A percentile compares a stretch with the other conserved stretches of the same genome.
phyloP scores from a whole-genome alignment of 2,113 vertebrate species.

The Aptenodytes patagonicus region DNA sequence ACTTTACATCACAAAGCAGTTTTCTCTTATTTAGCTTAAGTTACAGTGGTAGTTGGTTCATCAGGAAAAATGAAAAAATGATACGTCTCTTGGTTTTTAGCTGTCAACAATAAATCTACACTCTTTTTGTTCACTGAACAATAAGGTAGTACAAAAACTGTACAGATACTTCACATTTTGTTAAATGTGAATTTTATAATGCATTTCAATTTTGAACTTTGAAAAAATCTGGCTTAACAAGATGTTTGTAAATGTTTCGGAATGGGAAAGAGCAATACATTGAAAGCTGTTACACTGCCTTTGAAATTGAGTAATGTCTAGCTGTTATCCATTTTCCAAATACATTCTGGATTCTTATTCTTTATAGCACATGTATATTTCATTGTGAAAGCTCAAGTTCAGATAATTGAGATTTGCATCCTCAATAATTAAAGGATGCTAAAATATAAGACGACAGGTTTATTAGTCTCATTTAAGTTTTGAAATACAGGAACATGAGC shows the following conservation, averaged over 20 bases:
- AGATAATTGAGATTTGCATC: not conserved
- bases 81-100: not conserved
- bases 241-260: conserved; percentile 13
- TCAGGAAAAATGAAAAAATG: not conserved
- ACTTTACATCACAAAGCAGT: conserved; percentile 72
- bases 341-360: not conserved
- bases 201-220: not conserved
- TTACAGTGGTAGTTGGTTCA: conserved; percentile 12
- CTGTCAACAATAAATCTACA: not conserved
- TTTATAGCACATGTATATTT: not conserved
- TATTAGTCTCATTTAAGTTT: not conserved
- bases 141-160: not conserved
- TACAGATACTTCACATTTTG: not conserved
- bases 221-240: not conserved
- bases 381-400: not conserved
- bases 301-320: not conserved
- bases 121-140: not conserved
- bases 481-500: not conserved
- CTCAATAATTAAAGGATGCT: not conserved
- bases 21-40: conserved; percentile 50
- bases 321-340: not conserved
- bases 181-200: not conserved
- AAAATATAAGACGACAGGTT: not conserved
- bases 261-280: not conserved
- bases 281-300: not conserved